Conservation (phyloP, 2,888 invertebrate species). For the Coecobrya sp. region DNA sequence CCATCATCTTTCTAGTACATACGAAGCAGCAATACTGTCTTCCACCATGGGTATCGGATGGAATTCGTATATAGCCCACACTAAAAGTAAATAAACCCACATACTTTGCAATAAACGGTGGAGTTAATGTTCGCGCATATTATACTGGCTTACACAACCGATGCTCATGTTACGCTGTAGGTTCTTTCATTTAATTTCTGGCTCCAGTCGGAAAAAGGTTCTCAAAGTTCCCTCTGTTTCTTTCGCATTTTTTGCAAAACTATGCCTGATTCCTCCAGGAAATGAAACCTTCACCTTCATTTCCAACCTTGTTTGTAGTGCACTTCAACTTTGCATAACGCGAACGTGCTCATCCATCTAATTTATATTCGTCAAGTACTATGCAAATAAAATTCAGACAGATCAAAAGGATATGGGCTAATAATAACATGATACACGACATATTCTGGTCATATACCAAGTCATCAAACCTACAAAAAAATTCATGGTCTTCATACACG, state of each 20-base stretch:
- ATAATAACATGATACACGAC: not conserved
- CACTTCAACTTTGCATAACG: not conserved
- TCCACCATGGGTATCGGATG: slow-evolving; percentile 4
- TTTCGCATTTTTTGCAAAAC: not conserved
- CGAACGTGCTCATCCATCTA: slow-evolving; percentile 34
- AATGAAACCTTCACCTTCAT: slow-evolving; percentile 52
- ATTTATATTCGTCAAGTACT: slow-evolving; percentile 17
- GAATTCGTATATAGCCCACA: not conserved
- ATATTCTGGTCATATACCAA: not conserved
- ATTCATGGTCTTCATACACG: too few species aligned
- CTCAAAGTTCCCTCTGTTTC: not conserved
- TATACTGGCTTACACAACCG: too few species aligned
- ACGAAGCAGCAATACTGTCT: not conserved
- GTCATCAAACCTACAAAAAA: not conserved
- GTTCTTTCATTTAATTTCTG: too few species aligned
- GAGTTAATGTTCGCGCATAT: not conserved
- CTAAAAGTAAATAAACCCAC: not conserved
- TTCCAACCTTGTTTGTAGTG: slow-evolving; percentile 4
- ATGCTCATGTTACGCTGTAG: too few species aligned
- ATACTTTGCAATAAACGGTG: not conserved
- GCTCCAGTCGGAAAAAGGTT: too few species aligned
- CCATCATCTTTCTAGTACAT: not conserved
- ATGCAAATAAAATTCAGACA: slow-evolving; percentile 15
- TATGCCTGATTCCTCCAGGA: not conserved
- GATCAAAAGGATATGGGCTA: not conserved